Conservation (phyloP, 92 coral and sea anemone species). For the Meandrina meandrites region DNA sequence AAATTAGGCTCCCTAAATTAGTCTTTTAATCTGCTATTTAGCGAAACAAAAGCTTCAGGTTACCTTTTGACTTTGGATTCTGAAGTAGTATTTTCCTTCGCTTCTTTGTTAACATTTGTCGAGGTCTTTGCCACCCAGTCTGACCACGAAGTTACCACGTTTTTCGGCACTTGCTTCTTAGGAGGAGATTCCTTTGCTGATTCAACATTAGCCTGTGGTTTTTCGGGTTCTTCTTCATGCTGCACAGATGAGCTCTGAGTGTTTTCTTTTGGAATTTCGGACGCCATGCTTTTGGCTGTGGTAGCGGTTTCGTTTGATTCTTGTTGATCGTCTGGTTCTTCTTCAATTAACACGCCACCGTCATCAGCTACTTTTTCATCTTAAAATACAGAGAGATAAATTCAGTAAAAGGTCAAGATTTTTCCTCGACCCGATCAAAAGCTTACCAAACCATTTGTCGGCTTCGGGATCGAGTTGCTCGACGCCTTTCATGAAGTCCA, state of each 20-base stretch:
- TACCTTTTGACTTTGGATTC: slow-evolving; percentile 19
- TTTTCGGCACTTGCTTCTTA: slow-evolving; percentile 8
- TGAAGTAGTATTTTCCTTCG: slow-evolving; percentile 1
- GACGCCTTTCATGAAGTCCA: slow-evolving; percentile 59
- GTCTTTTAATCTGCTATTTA: background rate
- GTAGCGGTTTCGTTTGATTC: slow-evolving; percentile 9
- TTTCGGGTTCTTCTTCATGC: background rate
- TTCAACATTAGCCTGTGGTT: background rate
- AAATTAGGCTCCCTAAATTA: background rate
- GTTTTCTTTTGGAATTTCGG: slow-evolving; percentile 12
- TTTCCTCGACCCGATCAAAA: background rate
- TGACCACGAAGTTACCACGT: slow-evolving; percentile 33
- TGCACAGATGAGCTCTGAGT: background rate
- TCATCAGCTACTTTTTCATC: slow-evolving; percentile 80
- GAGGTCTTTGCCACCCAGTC: slow-evolving; percentile 28
- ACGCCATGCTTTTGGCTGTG: background rate
- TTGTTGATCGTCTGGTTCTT: slow-evolving; percentile 43
- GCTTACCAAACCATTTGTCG: slow-evolving; percentile 97
- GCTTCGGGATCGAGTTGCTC: slow-evolving; percentile 59
- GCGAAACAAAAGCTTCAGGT: background rate
- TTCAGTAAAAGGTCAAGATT: background rate
- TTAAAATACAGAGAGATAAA: slow-evolving; percentile 12
- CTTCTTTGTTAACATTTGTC: background rate
- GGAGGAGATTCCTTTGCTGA: background rate
- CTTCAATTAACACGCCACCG: slow-evolving; percentile 67